Base-by-base conservation (phyloP, 1,140 invertebrate genomes). In the Eriosoma lanigerum region DNA sequence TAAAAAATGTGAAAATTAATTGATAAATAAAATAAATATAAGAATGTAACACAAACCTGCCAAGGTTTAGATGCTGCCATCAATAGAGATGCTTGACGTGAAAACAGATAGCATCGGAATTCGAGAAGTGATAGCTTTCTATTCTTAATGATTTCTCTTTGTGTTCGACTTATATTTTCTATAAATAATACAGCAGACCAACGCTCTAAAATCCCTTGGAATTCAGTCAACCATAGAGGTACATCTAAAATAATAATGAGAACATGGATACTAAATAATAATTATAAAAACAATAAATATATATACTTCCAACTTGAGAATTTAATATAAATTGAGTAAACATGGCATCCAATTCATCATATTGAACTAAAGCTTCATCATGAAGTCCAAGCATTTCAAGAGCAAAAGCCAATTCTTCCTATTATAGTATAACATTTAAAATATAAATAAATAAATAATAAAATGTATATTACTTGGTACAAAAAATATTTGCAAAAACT, bases 281-380 rank as follows among this genome's bases (percentile, higher is more conserved):
- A 54, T 15, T 13, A 56, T 38, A 21, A 24, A 81, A 44, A 72
- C 8, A 44, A 38, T 21, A 75, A 82, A 52, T 54, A n/a, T 29
- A 83, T 84, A 85, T 86, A 92, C 91, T 90, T 84, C 93, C 93
- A 82, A 94, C 89, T 85, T 93, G 92, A 62, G 94, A 94, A 88
- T 97, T 97, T 81, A 96, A 90, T 54, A 98, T 91, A 88, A 97
- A 98, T 87, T 98, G 96, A 15, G 96, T 96, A 86, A 98, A 98
- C 70, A 98, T 89, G 76, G 96, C 96, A 89, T 98, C 96, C 83
- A 98, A 87, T 88, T 98, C 96, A 88, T 99, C 96, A 87, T 98
- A 98, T 84, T 98, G 96, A 66, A 98, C 93, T 81, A 99, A 87
- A 32, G 96, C 95, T 88, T 98, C 96, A 83, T 97, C 96, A 86